phyloP scores from a whole-genome alignment of 2,797 vertebrate genomes.

The Sebastes umbrosus region DNA sequence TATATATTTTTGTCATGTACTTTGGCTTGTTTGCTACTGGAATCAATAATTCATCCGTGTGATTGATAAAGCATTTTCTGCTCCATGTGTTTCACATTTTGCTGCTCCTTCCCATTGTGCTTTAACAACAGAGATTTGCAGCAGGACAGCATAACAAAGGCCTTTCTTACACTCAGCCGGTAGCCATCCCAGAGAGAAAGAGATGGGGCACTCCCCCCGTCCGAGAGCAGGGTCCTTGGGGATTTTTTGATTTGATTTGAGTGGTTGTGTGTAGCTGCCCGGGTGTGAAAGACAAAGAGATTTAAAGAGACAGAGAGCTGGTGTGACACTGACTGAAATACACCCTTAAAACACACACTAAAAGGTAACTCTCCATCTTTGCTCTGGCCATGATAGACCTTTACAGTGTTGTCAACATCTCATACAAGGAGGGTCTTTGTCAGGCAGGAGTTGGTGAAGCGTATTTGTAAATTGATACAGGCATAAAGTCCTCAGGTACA shows the following conservation, averaged over 20 bases:
- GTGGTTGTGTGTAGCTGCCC: constrained; percentile 50
- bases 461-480: constrained; percentile 23
- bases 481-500: not conserved
- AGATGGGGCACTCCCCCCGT: constrained; percentile 67
- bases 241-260: constrained; percentile 75
- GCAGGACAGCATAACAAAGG: constrained; percentile 76
- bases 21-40: not conserved
- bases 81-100: constrained; percentile 29
- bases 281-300: constrained; percentile 68
- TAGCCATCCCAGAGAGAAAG: constrained; percentile 70
- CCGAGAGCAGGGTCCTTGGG: constrained; percentile 68
- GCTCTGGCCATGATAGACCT: constrained; percentile 8
- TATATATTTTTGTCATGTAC: not conserved
- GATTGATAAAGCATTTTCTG: constrained; percentile 2
- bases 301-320: constrained; percentile 65
- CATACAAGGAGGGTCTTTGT: constrained; percentile 45
- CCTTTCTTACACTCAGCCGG: constrained; percentile 76
- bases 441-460: constrained; percentile 12
- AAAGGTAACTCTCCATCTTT: not conserved
- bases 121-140: constrained; percentile 50
- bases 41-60: constrained; percentile 17
- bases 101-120: constrained; percentile 38
- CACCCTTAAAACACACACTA: not conserved
- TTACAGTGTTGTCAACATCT: constrained; percentile 12
- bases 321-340: constrained; percentile 16